A percentile compares a stretch with the other conserved stretches of the same genome.
Conservation (phyloP, 2,113 vertebrate species). For the Oreochromis spilurus region DNA sequence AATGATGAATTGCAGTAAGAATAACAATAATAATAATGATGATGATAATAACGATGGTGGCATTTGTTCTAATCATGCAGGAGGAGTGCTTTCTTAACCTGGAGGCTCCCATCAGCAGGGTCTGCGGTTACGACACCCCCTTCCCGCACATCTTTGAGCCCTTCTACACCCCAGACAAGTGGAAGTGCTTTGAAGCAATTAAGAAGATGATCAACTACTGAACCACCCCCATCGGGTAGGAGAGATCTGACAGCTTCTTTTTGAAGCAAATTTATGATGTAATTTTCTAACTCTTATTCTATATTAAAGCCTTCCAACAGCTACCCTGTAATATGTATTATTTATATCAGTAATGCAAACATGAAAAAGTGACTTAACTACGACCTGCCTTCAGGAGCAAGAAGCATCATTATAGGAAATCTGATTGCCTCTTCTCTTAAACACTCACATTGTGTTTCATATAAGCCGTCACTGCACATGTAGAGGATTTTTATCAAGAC, state of each 20-base stretch:
- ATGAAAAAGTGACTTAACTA: background rate
- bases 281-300: background rate
- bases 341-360: conserved; percentile 6
- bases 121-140: conserved; percentile 97
- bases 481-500: background rate
- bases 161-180: conserved; percentile 99
- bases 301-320: background rate
- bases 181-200: conserved; percentile 96
- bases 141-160: conserved; percentile 97
- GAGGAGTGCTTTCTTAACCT: conserved; percentile 97
- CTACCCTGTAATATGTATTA: background rate
- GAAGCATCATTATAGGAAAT: background rate
- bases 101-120: conserved; percentile 91
- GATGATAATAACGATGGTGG: background rate
- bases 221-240: conserved; percentile 51
- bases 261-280: background rate
- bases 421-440: background rate
- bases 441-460: background rate
- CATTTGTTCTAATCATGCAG: conserved; percentile 58
- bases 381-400: background rate
- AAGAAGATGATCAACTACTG: conserved; percentile 95
- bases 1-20: background rate
- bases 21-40: background rate
- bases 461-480: background rate
- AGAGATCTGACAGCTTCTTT: background rate